Evolutionary conservation across 2,797 vertebrate genomes (phyloP).

Genomic region (Heteromormyrus szaboi): DNA sequence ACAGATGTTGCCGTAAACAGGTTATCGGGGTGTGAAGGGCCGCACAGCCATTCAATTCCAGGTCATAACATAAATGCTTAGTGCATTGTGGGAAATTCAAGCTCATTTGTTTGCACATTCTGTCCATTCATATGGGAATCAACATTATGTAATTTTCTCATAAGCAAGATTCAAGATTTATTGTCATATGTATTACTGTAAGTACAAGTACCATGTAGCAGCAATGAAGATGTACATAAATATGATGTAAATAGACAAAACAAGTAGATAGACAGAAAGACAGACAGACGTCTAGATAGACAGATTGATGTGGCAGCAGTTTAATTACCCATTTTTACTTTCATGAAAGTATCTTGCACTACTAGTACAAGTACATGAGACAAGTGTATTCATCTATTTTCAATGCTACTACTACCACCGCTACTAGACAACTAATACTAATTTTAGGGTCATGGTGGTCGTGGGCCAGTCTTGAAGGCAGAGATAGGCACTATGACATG

Average conservation of each 20-base stretch:
- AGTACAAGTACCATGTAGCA: not conserved
- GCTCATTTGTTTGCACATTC: not conserved
- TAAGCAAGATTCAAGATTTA: not conserved
- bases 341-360: not conserved
- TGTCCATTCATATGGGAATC: not conserved
- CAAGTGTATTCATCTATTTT: not conserved
- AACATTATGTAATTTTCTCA: not conserved
- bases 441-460: not conserved
- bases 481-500: not conserved
- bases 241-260: not conserved
- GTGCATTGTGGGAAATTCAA: not conserved
- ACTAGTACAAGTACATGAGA: not conserved
- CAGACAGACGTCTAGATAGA: not conserved
- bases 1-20: constrained; percentile 72
- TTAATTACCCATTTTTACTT: not conserved
- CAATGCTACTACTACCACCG: not conserved
- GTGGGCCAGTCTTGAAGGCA: not conserved
- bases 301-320: not conserved
- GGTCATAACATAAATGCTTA: constrained; percentile 56
- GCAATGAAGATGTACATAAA: not conserved
- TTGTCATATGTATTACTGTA: not conserved
- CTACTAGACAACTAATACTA: not conserved
- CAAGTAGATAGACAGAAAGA: not conserved
- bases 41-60: constrained; percentile 55
- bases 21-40: constrained; percentile 68